phyloP scores from a whole-genome alignment of 2,888 invertebrate genomes.

The Arctia plantaginis region DNA sequence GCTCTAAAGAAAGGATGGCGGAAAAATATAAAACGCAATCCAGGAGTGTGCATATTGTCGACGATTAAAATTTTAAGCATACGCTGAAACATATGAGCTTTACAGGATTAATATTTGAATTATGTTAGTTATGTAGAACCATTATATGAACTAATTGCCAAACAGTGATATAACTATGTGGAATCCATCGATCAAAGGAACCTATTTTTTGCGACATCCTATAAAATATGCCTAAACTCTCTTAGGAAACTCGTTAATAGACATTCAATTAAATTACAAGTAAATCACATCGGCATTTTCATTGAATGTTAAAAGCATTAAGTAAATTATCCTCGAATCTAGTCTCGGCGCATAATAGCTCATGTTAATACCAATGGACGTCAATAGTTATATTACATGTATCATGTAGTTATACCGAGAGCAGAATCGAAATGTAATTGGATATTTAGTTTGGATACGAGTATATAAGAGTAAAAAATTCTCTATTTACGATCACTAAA shows the following conservation, averaged over 20 bases:
- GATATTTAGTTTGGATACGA: too few species aligned
- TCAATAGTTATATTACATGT: too few species aligned
- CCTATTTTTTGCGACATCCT: not conserved
- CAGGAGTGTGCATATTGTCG: too few species aligned
- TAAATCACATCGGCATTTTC: not conserved
- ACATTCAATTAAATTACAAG: not conserved
- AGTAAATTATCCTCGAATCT: constrained; percentile 43
- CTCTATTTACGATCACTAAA: not conserved
- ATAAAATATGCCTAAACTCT: not conserved
- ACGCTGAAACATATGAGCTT: not conserved
- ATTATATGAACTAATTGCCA: not conserved
- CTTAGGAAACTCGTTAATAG: not conserved
- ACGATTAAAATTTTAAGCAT: not conserved
- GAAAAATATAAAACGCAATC: too few species aligned
- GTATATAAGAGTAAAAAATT: too few species aligned
- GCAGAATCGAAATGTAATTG: too few species aligned
- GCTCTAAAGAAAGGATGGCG: too few species aligned
- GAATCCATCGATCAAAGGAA: not conserved
- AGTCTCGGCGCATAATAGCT: constrained; percentile 38
- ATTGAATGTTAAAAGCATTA: constrained; percentile 41
- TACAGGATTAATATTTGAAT: not conserved
- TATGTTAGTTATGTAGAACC: not conserved
- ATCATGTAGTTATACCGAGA: too few species aligned
- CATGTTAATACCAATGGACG: constrained; percentile 36
- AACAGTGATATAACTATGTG: not conserved